Evolutionary conservation across 2,113 vertebrate species (phyloP).

Genomic region (Cyphomyrus discorhynchus): DNA sequence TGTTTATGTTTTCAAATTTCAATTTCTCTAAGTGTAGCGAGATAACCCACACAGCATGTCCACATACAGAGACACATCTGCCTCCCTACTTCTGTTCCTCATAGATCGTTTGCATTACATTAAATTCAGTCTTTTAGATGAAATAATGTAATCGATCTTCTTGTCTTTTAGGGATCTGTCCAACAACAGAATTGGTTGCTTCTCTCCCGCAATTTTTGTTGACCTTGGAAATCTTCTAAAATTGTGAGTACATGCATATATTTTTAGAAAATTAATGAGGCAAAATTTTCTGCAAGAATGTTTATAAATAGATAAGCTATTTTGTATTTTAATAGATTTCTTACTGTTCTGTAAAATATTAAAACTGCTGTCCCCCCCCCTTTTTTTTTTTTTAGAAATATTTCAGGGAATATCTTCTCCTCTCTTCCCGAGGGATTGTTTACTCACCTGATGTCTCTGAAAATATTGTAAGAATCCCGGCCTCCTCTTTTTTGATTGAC

Average conservation of each 20-base stretch:
- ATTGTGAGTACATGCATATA: slow-evolving; percentile 68
- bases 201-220: slow-evolving; percentile 76
- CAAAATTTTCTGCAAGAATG: background rate
- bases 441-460: slow-evolving; percentile 67
- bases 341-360: slow-evolving; percentile 7
- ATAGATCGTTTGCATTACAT: background rate
- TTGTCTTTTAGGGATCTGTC: slow-evolving; percentile 76
- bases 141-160: slow-evolving; percentile 6
- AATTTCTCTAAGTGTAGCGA: background rate
- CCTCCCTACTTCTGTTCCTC: background rate
- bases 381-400: slow-evolving; percentile 57
- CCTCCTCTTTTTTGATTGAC: background rate
- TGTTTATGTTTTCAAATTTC: background rate
- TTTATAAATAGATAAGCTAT: background rate
- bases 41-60: background rate
- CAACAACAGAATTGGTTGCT: slow-evolving; percentile 85
- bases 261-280: background rate
- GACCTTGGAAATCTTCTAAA: slow-evolving; percentile 76
- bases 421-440: slow-evolving; percentile 73
- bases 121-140: background rate
- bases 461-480: slow-evolving; percentile 71
- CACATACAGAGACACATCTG: background rate
- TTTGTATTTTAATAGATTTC: background rate
- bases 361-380: background rate
- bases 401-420: slow-evolving; percentile 88